Conservation (phyloP, 2,888 invertebrate species). For the Cylindroiulus punctatus region DNA sequence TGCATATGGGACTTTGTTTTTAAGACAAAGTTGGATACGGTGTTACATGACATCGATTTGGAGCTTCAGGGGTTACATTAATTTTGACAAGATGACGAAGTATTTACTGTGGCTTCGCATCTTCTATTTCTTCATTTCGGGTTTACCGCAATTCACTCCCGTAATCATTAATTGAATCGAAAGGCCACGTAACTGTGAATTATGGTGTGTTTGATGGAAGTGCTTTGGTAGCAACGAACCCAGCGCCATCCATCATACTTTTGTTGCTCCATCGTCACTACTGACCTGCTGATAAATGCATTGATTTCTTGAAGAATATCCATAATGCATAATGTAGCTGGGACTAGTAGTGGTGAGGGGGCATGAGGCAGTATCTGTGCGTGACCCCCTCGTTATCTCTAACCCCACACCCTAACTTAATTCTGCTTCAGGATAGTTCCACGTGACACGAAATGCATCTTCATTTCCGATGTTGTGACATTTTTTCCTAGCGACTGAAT, state of each 20-base stretch:
- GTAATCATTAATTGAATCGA: not conserved
- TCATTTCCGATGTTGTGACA: slow-evolving; percentile 6
- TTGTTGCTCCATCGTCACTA: not conserved
- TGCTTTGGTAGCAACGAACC: slow-evolving; percentile 4
- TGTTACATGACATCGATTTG: too few species aligned
- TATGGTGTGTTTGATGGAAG: slow-evolving; percentile 24
- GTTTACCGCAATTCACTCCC: not conserved
- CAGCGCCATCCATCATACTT: not conserved
- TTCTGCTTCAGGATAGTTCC: not conserved
- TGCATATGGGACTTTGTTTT: too few species aligned
- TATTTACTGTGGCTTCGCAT: not conserved
- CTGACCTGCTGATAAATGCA: slow-evolving; percentile 14
- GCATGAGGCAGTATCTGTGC: not conserved
- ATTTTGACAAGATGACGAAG: not conserved
- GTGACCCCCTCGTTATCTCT: not conserved
- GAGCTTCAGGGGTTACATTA: not conserved
- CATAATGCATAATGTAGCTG: not conserved
- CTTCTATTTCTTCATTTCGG: not conserved
- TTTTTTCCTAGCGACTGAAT: not conserved
- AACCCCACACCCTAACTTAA: not conserved
- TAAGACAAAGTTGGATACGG: too few species aligned
- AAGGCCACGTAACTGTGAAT: not conserved
- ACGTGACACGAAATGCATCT: not conserved
- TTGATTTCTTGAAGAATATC: not conserved
- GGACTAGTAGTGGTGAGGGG: not conserved